Evolutionary conservation across 2,888 invertebrate species (phyloP).

Genomic region (Amphimallon solstitiale): DNA sequence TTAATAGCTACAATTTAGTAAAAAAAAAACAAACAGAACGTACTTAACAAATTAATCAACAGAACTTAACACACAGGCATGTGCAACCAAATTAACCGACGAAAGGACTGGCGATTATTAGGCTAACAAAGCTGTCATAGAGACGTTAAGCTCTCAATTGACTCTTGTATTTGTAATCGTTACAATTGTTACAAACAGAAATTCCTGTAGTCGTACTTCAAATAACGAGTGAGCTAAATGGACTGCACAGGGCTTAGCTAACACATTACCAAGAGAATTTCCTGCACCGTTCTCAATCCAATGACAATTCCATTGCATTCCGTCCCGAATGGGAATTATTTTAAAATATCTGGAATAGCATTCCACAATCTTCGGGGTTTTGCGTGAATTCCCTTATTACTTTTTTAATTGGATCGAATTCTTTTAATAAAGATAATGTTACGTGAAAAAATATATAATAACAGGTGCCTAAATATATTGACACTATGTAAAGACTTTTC

Average conservation of each 20-base stretch:
- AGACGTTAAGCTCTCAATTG: not conserved
- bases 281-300: conserved; percentile 15
- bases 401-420: not conserved
- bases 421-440: not conserved
- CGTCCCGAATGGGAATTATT: conserved; percentile 4
- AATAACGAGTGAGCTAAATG: conserved; percentile 10
- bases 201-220: conserved; percentile 14
- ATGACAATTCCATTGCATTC: conserved; percentile 18
- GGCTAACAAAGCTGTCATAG: not conserved
- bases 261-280: conserved; percentile 18
- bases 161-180: conserved; percentile 13
- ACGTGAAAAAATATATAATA: not conserved
- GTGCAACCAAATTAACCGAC: not conserved
- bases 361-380: not conserved
- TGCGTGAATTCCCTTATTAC: not conserved
- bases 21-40: too few species aligned
- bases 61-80: too few species aligned
- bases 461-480: not conserved
- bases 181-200: not conserved
- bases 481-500: too few species aligned
- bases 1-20: too few species aligned
- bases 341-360: not conserved
- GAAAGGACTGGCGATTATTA: not conserved
- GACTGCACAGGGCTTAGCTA: conserved; percentile 5
- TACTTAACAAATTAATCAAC: too few species aligned